Evolutionary conservation across 2,797 vertebrate genomes (phyloP), one percentile per base, ranked within the genome.

Genomic region (Gallirallus australis): DNA sequence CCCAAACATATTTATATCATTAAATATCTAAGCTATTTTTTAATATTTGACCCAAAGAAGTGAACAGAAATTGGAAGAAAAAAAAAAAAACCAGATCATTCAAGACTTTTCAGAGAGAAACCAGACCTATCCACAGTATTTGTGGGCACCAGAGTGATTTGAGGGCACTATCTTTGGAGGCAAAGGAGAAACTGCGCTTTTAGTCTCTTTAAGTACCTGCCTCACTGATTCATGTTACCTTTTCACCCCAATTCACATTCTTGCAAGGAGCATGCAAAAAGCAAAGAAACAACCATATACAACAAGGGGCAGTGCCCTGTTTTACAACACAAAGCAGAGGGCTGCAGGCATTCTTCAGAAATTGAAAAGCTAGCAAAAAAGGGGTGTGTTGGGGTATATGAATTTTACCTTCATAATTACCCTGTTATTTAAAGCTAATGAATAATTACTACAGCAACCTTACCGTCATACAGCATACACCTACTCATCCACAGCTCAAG

Each of bases 341-440:
- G 95, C 95, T 96, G 90, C 63, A 96, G 94, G 96, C 95, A 94
- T 75, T 94, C 93, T 69, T 88, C 85, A 96, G 84, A 96, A 94
- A 96, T 37, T 93, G 92, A 93, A 95, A 92, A 93, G 95, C 89
- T 69, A 95, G 91, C 69, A 19, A 86, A 95, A 92, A 94, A 93
- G 92, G 96, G 96, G 94, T 93, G 95, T 97, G 95, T 96, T 92
- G 63, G 90, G 90, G 91, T 97, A 92, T 90, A 90, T 90, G 95
- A 93, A 97, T 96, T 96, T 95, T 95, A 90, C 84, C 76, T 93
- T 91, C 81, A 54, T 97, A 96, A 97, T 96, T 96, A 96, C 92
- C 92, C 90, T 96, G 91, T 93, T 97, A 97, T 95, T 97, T 96
- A 95, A 96, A 96, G 92, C 93, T 96, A 97, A 97, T 97, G 95